These are phyloP conservation scores for Anas platyrhynchos DNA, from an alignment of 2,113 vertebrate genomes.

Conservation along the genomic window DNA sequence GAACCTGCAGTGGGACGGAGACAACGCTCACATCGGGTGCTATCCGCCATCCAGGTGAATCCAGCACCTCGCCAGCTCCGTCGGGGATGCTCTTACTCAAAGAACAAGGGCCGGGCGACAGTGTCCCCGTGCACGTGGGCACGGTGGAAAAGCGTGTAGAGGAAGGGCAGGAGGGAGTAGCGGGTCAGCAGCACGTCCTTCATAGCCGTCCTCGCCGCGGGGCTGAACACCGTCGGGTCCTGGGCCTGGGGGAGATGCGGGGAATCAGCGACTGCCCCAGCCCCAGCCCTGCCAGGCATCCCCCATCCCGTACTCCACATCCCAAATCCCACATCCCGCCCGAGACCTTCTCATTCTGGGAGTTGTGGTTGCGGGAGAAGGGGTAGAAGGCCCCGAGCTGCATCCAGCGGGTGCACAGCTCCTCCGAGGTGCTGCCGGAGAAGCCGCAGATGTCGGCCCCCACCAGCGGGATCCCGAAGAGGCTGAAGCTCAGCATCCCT, in stretches of 20 bases:
- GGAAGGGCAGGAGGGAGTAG: conserved; percentile 86
- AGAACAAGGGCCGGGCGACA: conserved; percentile 83
- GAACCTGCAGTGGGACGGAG: conserved; percentile 69
- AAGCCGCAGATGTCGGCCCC: conserved; percentile 89
- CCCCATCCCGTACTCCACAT: not conserved
- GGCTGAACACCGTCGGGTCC: conserved; percentile 83
- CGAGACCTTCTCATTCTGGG: conserved; percentile 71
- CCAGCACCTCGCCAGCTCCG: accelerated
- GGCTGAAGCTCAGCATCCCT: conserved; percentile 90
- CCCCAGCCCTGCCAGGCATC: not conserved
- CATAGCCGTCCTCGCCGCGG: conserved; percentile 79
- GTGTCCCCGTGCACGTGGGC: conserved; percentile 85
- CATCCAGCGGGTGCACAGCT: conserved; percentile 88
- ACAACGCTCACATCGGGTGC: accelerated
- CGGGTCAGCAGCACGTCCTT: conserved; percentile 83
- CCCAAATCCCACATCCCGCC: accelerated
- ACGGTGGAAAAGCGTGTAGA: conserved; percentile 90
- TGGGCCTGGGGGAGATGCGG: conserved; percentile 73
- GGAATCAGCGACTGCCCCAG: not conserved
- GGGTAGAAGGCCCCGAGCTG: conserved; percentile 91
- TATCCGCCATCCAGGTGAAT: not conserved
- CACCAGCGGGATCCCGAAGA: conserved; percentile 84
- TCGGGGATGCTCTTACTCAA: conserved; percentile 79
- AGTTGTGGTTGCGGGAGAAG: conserved; percentile 90
- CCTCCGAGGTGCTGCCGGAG: conserved; percentile 80